These are phyloP conservation scores for Rhynchopsitta pachyrhyncha DNA, from an alignment of 2,113 vertebrate genomes.

Conservation along the genomic window DNA sequence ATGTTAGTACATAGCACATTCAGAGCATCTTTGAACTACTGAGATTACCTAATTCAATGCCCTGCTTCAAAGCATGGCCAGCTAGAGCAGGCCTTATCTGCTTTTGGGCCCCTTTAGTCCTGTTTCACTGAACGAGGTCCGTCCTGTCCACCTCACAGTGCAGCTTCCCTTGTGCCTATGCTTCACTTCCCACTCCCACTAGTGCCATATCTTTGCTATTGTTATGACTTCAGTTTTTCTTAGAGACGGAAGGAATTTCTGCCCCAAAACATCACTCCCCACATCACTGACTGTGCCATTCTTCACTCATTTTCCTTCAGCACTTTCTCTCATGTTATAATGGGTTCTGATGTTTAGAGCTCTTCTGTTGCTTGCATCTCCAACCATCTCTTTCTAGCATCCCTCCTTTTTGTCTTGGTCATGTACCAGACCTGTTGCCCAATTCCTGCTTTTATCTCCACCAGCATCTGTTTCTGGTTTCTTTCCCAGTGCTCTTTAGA, in stretches of 20 bases:
- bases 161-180: background rate
- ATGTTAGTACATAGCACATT: background rate
- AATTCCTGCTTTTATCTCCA: slow-evolving; percentile 18
- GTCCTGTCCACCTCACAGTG: background rate
- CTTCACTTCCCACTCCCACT: background rate
- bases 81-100: background rate
- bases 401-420: background rate
- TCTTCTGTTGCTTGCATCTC: background rate
- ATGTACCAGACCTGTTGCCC: background rate
- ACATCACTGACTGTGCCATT: background rate
- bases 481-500: slow-evolving; percentile 47
- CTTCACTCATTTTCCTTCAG: background rate
- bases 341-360: background rate
- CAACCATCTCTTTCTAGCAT: background rate
- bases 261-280: background rate
- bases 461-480: slow-evolving; percentile 26
- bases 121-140: background rate
- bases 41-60: background rate
- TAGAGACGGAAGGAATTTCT: background rate
- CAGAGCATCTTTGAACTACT: background rate
- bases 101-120: background rate
- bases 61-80: background rate
- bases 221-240: background rate
- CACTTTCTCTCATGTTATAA: background rate
- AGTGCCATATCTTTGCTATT: background rate